Percentiles rank a stretch among this genome's conserved stretches.
These are phyloP conservation scores for Formicarius rufipectus DNA, from an alignment of 2,113 vertebrate genomes.

Conservation along the genomic window DNA sequence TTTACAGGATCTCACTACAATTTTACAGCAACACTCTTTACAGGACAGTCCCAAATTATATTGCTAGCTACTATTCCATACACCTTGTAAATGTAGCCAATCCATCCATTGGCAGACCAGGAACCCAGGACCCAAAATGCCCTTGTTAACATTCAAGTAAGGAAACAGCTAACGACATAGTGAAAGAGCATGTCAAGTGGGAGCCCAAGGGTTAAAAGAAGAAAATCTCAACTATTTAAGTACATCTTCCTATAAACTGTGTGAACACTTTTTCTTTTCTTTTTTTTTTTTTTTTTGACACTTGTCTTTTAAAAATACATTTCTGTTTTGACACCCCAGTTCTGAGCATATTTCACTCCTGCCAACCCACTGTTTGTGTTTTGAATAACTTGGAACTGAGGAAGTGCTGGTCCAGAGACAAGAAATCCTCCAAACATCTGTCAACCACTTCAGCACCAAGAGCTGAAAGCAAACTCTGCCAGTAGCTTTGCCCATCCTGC, in stretches of 20 bases:
- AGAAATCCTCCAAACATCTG: slow-evolving; percentile 48
- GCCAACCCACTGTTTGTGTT: slow-evolving; percentile 47
- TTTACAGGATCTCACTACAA: background rate
- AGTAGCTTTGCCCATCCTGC: background rate
- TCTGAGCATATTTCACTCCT: slow-evolving; percentile 43
- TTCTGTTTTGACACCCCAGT: slow-evolving; percentile 54
- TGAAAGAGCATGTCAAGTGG: background rate
- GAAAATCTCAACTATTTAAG: slow-evolving; percentile 13
- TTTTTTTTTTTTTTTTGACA: slow-evolving; percentile 9
- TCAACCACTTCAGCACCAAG: background rate
- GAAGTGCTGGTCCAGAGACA: slow-evolving; percentile 17
- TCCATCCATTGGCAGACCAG: background rate
- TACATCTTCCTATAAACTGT: slow-evolving; percentile 1
- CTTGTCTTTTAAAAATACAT: slow-evolving; percentile 47
- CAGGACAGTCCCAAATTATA: background rate
- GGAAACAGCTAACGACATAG: fast-evolving
- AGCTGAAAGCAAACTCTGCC: background rate
- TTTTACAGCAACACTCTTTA: background rate
- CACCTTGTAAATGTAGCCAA: background rate
- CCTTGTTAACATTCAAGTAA: background rate
- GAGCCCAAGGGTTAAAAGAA: slow-evolving; percentile 2
- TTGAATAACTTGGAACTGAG: slow-evolving; percentile 38
- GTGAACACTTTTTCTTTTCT: background rate
- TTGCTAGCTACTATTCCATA: background rate
- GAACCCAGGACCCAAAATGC: background rate